A percentile compares a stretch with the other conserved stretches of the same genome.
phyloP scores from a whole-genome alignment of 2,888 invertebrate genomes.

The Odontomyia ornata region DNA sequence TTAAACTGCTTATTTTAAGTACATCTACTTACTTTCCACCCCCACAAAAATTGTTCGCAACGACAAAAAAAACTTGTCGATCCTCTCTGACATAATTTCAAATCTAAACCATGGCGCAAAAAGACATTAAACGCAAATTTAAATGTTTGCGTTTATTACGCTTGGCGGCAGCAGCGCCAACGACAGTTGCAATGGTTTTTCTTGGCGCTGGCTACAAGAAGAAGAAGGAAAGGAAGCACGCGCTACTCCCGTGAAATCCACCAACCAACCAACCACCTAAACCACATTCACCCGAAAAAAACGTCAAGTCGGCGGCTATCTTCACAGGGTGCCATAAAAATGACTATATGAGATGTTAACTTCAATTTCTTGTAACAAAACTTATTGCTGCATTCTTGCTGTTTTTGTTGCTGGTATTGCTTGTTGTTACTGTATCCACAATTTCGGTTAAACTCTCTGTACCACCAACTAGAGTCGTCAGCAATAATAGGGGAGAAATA shows the following conservation, averaged over 20 bases:
- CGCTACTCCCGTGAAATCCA: background rate
- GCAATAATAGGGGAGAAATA: conserved; percentile 5
- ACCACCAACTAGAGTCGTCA: background rate
- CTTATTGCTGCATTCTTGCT: too few species aligned
- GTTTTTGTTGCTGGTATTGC: too few species aligned
- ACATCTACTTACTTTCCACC: too few species aligned
- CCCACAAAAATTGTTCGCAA: too few species aligned
- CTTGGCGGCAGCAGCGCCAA: background rate
- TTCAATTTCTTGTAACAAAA: background rate
- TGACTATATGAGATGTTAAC: background rate
- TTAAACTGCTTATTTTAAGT: too few species aligned
- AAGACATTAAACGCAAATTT: conserved; percentile 44
- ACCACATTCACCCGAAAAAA: too few species aligned
- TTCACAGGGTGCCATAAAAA: conserved; percentile 41
- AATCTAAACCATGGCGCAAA: too few species aligned
- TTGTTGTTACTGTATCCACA: too few species aligned
- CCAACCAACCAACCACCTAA: too few species aligned
- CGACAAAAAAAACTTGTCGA: too few species aligned
- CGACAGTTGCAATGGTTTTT: background rate
- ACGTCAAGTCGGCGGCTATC: conserved; percentile 26
- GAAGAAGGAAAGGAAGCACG: conserved; percentile 1
- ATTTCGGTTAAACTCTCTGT: background rate
- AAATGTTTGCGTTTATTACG: conserved; percentile 47
- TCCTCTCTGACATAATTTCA: too few species aligned
- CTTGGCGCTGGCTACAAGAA: conserved; percentile 11